Percentiles rank a stretch among this genome's conserved stretches.
Evolutionary conservation across 2,888 invertebrate genomes (phyloP).

Genomic region (Corythucha ciliata): DNA sequence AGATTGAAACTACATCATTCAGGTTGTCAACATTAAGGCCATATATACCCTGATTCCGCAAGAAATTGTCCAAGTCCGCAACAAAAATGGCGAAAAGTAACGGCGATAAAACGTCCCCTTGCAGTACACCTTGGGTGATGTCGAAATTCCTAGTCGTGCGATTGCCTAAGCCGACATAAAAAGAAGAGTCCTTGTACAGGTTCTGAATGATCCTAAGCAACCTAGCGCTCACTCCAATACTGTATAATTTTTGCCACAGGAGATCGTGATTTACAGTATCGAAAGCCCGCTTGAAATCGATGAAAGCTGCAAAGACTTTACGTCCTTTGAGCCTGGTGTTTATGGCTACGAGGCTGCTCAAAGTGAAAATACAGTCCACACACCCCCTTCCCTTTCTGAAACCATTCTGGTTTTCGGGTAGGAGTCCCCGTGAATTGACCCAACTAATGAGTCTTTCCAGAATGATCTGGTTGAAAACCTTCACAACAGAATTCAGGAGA

Average conservation of each 20-base stretch:
- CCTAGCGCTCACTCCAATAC: neutral
- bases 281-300: slow-evolving; percentile 1
- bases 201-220: neutral
- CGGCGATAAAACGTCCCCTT: too few relatives aligned
- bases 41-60: too few relatives aligned
- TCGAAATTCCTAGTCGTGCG: neutral
- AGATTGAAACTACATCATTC: too few relatives aligned
- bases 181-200: neutral
- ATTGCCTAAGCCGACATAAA: neutral
- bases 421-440: neutral
- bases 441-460: neutral
- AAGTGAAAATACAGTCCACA: slow-evolving; percentile 34
- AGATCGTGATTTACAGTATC: neutral
- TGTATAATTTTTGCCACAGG: neutral
- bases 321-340: neutral
- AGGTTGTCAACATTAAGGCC: too few relatives aligned
- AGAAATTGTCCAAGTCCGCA: too few relatives aligned
- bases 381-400: slow-evolving; percentile 8
- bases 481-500: slow-evolving; percentile 3
- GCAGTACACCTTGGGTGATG: neutral
- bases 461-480: slow-evolving; percentile 12
- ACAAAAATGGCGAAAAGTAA: too few relatives aligned
- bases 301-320: neutral
- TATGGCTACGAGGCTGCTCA: slow-evolving; percentile 32
- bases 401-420: slow-evolving; percentile 9